Percentiles rank a stretch among this genome's conserved stretches.
Evolutionary conservation across 2,113 vertebrate genomes (phyloP).

Genomic region (Bufo bufo): DNA sequence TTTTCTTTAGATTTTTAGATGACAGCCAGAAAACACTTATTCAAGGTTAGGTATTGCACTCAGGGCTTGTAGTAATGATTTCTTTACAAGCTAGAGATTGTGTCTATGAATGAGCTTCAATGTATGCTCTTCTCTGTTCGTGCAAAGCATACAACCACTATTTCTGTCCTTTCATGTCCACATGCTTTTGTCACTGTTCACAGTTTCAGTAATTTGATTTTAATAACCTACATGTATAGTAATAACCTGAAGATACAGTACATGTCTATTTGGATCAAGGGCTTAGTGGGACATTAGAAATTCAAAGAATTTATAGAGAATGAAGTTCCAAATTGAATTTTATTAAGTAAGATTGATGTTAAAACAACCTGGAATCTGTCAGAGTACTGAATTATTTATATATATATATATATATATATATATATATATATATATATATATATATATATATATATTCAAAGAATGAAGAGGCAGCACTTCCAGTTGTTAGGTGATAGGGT

Average conservation of each 20-base stretch:
- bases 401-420: too few species aligned
- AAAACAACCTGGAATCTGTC: background rate
- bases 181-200: background rate
- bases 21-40: conserved; percentile 80
- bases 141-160: conserved; percentile 36
- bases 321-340: background rate
- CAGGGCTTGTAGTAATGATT: conserved; percentile 69
- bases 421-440: too few species aligned
- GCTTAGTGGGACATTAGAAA: background rate
- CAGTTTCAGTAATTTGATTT: conserved; percentile 15
- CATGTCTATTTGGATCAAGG: background rate
- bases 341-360: background rate
- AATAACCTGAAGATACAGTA: background rate
- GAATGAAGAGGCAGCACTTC: too few species aligned
- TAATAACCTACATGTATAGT: background rate
- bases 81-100: conserved; percentile 64
- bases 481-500: too few species aligned
- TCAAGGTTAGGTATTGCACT: conserved; percentile 74
- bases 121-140: conserved; percentile 43
- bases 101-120: conserved; percentile 53
- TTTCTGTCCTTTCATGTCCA: conserved; percentile 10
- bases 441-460: too few species aligned
- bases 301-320: too few species aligned
- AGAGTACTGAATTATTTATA: too few species aligned
- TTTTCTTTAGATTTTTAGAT: conserved; percentile 75